A percentile compares a stretch with the other conserved stretches of the same genome.
Evolutionary conservation across 1,140 invertebrate genomes (phyloP).

Genomic region (Chrysoperla carnea): DNA sequence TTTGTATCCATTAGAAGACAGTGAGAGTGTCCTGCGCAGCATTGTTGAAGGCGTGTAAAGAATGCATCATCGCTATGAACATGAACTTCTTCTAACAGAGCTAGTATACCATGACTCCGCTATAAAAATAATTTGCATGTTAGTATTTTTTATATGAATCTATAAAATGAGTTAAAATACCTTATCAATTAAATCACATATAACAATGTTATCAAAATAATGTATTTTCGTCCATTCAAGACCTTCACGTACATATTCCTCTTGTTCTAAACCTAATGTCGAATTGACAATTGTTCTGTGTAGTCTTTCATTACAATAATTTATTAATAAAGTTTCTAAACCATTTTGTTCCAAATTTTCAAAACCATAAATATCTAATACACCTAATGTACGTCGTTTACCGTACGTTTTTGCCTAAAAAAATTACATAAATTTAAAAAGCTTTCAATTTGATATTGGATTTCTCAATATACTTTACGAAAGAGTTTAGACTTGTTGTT

Average conservation of each 20-base stretch:
- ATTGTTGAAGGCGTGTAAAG: slow-evolving; percentile 48
- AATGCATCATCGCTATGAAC: slow-evolving; percentile 52
- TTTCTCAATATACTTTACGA: too few relatives aligned
- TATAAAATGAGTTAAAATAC: slow-evolving; percentile 1
- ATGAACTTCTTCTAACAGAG: slow-evolving; percentile 55
- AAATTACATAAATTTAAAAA: slow-evolving; percentile 1
- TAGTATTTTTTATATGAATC: slow-evolving; percentile 8
- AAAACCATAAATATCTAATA: slow-evolving; percentile 80
- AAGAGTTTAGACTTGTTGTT: too few relatives aligned
- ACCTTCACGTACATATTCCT: slow-evolving; percentile 63
- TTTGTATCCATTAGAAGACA: slow-evolving; percentile 25
- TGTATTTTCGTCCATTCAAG: slow-evolving; percentile 48
- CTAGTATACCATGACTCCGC: slow-evolving; percentile 36
- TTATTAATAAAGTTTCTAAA: slow-evolving; percentile 72
- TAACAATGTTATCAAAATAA: slow-evolving; percentile 49
- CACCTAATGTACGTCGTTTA: slow-evolving; percentile 40
- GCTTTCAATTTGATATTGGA: slow-evolving; percentile 1
- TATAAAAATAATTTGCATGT: slow-evolving; percentile 2
- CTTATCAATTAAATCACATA: slow-evolving; percentile 40
- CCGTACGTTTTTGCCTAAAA: slow-evolving; percentile 27
- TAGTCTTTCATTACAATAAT: slow-evolving; percentile 82
- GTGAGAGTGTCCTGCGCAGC: slow-evolving; percentile 42
- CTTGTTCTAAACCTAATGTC: slow-evolving; percentile 63
- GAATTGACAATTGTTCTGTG: slow-evolving; percentile 54
- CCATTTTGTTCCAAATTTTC: slow-evolving; percentile 59